phyloP scores from a whole-genome alignment of 2,888 invertebrate genomes.

The Synanthedon andrenaeformis region DNA sequence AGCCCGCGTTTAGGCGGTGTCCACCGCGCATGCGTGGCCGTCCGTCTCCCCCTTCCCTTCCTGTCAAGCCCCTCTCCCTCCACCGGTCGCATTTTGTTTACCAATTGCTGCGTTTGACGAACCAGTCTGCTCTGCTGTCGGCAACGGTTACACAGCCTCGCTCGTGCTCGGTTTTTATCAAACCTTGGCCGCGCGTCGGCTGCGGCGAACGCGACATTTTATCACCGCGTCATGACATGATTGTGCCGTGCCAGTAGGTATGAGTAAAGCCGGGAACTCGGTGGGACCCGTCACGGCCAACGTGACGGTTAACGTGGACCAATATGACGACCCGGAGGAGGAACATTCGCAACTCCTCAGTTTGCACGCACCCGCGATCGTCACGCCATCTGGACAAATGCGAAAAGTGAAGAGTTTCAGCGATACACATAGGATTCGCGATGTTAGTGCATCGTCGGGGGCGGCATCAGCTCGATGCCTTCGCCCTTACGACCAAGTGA shows the following conservation, averaged over 20 bases:
- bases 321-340: slow-evolving; percentile 44
- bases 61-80: slow-evolving; percentile 32
- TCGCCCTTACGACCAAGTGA: slow-evolving; percentile 62
- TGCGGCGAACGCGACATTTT: slow-evolving; percentile 54
- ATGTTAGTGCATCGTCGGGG: slow-evolving; percentile 53
- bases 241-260: slow-evolving; percentile 55
- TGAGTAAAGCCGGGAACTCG: slow-evolving; percentile 55
- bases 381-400: slow-evolving; percentile 63
- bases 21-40: slow-evolving; percentile 84
- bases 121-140: slow-evolving; percentile 52
- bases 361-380: slow-evolving; percentile 34
- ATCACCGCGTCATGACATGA: slow-evolving; percentile 52
- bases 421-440: slow-evolving; percentile 60
- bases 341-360: slow-evolving; percentile 54
- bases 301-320: slow-evolving; percentile 58
- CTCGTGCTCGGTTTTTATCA: slow-evolving; percentile 71
- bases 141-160: slow-evolving; percentile 77
- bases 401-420: slow-evolving; percentile 67
- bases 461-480: slow-evolving; percentile 60
- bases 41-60: slow-evolving; percentile 90
- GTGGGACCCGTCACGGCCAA: slow-evolving; percentile 55
- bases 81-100: slow-evolving; percentile 60
- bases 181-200: slow-evolving; percentile 46
- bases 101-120: slow-evolving; percentile 65
- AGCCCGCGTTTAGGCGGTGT: slow-evolving; percentile 71